These are phyloP conservation scores for Octomys mimax DNA, from an alignment of 2,797 vertebrate species.

Conservation along the genomic window DNA sequence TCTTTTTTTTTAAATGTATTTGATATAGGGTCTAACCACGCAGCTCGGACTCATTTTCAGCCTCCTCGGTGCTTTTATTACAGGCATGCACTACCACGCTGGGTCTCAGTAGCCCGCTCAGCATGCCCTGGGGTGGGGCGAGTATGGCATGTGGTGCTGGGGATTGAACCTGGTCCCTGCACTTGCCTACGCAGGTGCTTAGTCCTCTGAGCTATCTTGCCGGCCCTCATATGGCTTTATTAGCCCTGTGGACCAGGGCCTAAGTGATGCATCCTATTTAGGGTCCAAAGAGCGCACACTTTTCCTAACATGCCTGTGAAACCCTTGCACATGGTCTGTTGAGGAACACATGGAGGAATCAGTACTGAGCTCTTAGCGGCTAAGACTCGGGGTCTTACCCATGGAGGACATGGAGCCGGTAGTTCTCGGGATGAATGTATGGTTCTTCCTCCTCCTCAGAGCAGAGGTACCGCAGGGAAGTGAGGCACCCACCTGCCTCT, in stretches of 20 bases:
- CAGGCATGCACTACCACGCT: too few relatives aligned
- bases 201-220: too few relatives aligned
- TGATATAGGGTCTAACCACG: too few relatives aligned
- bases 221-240: neutral
- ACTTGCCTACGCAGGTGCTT: too few relatives aligned
- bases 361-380: neutral
- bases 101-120: too few relatives aligned
- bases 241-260: neutral
- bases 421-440: rapidly evolving
- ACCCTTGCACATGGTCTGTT: rapidly evolving
- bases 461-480: neutral
- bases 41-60: too few relatives aligned
- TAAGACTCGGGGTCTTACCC: neutral
- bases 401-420: rapidly evolving
- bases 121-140: too few relatives aligned
- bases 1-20: too few relatives aligned
- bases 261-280: neutral
- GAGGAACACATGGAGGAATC: neutral
- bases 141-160: too few relatives aligned
- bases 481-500: neutral
- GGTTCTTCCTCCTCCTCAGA: neutral
- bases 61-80: too few relatives aligned
- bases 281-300: neutral
- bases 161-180: too few relatives aligned
- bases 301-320: neutral